These are phyloP conservation scores for Mechanitis messenoides DNA, from an alignment of 2,888 invertebrate species.

Conservation along the genomic window DNA sequence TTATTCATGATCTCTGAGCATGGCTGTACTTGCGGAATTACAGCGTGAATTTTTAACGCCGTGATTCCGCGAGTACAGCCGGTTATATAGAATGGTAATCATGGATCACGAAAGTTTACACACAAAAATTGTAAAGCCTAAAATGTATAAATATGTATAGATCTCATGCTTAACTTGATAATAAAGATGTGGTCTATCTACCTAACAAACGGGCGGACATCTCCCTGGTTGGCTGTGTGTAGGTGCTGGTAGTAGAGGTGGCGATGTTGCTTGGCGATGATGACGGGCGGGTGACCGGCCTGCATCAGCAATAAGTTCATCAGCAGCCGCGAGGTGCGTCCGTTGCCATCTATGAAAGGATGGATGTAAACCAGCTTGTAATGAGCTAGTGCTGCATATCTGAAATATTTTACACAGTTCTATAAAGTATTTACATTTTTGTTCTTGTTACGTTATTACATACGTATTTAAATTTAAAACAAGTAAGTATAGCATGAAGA, in stretches of 20 bases:
- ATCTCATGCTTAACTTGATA: no score
- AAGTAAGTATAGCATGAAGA: no score
- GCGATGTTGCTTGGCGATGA: slow-evolving; percentile 90
- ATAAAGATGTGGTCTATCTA: slow-evolving; percentile 23
- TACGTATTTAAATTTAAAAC: no score
- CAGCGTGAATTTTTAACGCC: no score
- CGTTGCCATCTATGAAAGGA: slow-evolving; percentile 98
- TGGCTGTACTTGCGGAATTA: no score
- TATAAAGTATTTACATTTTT: background rate
- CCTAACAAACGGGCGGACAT: slow-evolving; percentile 94
- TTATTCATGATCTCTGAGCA: no score
- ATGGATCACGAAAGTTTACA: no score
- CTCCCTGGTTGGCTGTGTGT: slow-evolving; percentile 94
- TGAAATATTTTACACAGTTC: slow-evolving; percentile 40
- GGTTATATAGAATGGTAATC: no score
- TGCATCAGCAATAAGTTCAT: slow-evolving; percentile 98
- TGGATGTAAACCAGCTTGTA: slow-evolving; percentile 98
- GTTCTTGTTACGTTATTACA: no score
- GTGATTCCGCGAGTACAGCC: no score
- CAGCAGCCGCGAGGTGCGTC: slow-evolving; percentile 93
- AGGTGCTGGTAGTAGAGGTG: slow-evolving; percentile 92
- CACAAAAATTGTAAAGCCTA: background rate
- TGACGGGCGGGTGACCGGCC: slow-evolving; percentile 97
- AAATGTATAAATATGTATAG: background rate
- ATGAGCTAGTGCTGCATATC: slow-evolving; percentile 96